Evolutionary conservation across 2,888 invertebrate genomes (phyloP), one percentile per base, ranked within the genome.

Genomic region (Drosophila gaucha): DNA sequence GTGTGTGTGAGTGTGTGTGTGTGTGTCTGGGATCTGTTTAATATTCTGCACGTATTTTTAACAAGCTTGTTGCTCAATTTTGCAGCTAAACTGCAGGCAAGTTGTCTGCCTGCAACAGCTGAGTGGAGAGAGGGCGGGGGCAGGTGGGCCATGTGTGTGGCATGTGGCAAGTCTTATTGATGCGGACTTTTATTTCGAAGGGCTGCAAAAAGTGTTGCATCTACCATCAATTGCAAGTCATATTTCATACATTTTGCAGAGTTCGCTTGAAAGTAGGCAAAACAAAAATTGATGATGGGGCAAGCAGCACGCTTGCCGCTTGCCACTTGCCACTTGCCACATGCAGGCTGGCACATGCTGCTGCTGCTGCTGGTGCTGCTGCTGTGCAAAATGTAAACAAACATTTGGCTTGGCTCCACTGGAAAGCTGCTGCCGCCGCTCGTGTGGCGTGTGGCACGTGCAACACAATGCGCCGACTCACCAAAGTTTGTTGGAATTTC

Each of bases 381-480:
- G 24, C 35, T 50, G 44, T 59, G 57, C 70, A 74, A 73, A 73
- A 73, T 68, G 73, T 73, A 73, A 80, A 80, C 80, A 80, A 80
- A 80, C 86, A 80, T 78, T 78, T 64, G 46, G 52, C 41, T 60
- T 31, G 46, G 30, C 46, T 12, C 12, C 31, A 39, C 78, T 82
- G 80, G 80, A 86, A 86, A 50, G 66, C 59, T 31, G 46, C 46
- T 20, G 64, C 58, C 60, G 63, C 55, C 74, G 16, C 43, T 28
- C 41, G 28, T 18, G 44, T 44, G 46, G 10, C 10, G 46, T 31
- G 66, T 64, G 71, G 85, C 83, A 84, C 88, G 88, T 84, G 88
- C 83, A 65, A 68, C 43, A 16, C 12, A 38, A 18, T 72, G 83
- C 83, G 83, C 82, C 66, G 88, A 84, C 83, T 84, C 83, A 84